Evolutionary conservation across 2,888 invertebrate genomes (phyloP), one percentile per base, ranked within the genome.

Genomic region (Rapana venosa): DNA sequence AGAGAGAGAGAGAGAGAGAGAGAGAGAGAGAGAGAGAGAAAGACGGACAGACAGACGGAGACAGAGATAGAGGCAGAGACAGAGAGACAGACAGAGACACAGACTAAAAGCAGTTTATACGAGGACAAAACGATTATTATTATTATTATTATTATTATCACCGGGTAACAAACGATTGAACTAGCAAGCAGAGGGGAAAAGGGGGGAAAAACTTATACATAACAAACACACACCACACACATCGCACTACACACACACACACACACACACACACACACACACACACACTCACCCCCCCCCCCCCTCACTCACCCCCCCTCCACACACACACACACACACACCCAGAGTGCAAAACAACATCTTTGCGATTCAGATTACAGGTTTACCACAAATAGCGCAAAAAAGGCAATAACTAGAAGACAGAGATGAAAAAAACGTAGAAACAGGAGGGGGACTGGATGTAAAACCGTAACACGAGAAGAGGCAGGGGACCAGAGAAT

Each of bases 1-100:
- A 84, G 84, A 56, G 32, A 56, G 36, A 84, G 84, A 56, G 56
- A 56, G 84, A 84, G 17, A 56, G 56, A n/a, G 84, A 84, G 84
- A n/a, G 56, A 56, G 36, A 84, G 47, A 56, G 56, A 56, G 84
- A 84, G 84, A 30, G 35, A 30, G 56, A 56, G 47, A 15, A 30
- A 58, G 47, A 84, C 56, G 30, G 30, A 15, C 26, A 84, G 84
- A 79, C 2, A 79, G 79, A 79, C 22, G 32, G 79, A 79, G 17
- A 35, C 35, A 79, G 32, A 32, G 74, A 74, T 0, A 74, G 74
- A 74, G n/a, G n/a, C n/a, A 11, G n/a, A 32, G 79, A 79, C 11
- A 35, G 79, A 61, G 20, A 61, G 61, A 61, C 61, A 61, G 61
- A 61, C 61, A 61, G 6, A 61, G 1, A 61, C 6, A 13, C 61